Conservation (phyloP, 2,113 vertebrate species). For the Bubalus kerabau region DNA sequence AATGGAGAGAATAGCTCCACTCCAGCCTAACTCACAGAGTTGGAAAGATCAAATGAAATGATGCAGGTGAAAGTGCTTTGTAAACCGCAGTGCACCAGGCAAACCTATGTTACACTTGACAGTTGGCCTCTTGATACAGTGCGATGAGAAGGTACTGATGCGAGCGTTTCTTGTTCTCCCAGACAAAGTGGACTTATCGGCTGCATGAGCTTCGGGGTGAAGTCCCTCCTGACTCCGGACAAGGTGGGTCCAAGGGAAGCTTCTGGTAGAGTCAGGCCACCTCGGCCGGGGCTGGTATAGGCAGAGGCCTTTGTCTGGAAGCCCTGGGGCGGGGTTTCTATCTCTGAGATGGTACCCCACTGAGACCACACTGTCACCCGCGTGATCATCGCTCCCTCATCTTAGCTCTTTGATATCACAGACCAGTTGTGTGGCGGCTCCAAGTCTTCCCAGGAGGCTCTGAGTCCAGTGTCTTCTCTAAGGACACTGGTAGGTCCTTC, state of each 20-base stretch:
- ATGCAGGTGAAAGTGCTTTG: neutral
- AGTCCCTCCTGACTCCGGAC: slow-evolving; percentile 84
- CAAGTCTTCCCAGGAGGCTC: neutral
- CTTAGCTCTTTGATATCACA: neutral
- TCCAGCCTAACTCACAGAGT: neutral
- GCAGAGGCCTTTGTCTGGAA: neutral
- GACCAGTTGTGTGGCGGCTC: neutral
- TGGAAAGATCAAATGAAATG: neutral
- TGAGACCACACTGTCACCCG: neutral
- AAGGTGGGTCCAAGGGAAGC: slow-evolving; percentile 79
- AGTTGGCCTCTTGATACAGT: rapidly evolving
- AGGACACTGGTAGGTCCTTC: neutral
- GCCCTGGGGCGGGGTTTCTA: neutral
- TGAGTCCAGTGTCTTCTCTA: neutral
- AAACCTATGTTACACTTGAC: neutral
- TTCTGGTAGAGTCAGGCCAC: neutral
- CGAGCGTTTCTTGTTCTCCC: slow-evolving; percentile 13
- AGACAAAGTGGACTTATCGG: slow-evolving; percentile 85
- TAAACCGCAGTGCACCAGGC: rapidly evolving
- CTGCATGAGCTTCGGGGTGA: slow-evolving; percentile 93
- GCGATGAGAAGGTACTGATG: neutral
- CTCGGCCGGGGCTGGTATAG: neutral
- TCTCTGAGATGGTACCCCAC: neutral
- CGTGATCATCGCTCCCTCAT: neutral
- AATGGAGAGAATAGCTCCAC: neutral